Evolutionary conservation across 2,113 vertebrate genomes (phyloP).

Genomic region (Taurulus bubalis): DNA sequence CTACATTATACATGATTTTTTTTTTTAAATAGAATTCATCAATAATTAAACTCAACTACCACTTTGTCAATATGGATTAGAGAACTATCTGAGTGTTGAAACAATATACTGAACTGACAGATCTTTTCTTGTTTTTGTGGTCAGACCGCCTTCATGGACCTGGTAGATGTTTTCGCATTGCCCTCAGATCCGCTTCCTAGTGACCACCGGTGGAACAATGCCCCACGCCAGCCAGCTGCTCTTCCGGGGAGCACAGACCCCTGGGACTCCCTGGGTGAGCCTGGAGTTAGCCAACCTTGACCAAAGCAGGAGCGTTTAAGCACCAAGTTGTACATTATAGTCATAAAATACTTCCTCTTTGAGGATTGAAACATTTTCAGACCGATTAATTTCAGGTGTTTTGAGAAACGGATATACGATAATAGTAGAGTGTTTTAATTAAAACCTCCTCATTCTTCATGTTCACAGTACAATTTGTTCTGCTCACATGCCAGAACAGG

Average conservation of each 20-base stretch:
- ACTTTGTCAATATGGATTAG: neutral
- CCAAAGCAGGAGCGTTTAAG: neutral
- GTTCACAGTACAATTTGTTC: neutral
- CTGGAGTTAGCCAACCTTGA: neutral
- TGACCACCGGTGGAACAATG: conserved; percentile 69
- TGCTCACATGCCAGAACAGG: neutral
- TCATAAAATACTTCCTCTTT: neutral
- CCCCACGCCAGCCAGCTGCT: conserved; percentile 54
- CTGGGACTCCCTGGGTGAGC: conserved; percentile 83
- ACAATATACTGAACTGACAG: neutral
- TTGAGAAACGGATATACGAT: neutral
- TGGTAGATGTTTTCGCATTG: conserved; percentile 92
- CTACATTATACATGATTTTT: neutral
- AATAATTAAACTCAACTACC: neutral
- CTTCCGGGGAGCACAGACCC: conserved; percentile 59
- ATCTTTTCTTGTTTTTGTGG: conserved; percentile 52
- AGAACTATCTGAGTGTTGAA: neutral
- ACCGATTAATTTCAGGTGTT: neutral
- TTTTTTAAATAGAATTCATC: neutral
- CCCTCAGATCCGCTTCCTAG: conserved; percentile 70
- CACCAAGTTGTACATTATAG: neutral
- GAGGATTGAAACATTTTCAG: neutral
- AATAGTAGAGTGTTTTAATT: neutral
- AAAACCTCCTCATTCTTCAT: neutral
- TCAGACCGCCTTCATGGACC: conserved; percentile 93